Percentiles rank a stretch among this genome's conserved stretches.
Conservation (phyloP, 2,888 invertebrate species). For the Lithophane semibrunnea region DNA sequence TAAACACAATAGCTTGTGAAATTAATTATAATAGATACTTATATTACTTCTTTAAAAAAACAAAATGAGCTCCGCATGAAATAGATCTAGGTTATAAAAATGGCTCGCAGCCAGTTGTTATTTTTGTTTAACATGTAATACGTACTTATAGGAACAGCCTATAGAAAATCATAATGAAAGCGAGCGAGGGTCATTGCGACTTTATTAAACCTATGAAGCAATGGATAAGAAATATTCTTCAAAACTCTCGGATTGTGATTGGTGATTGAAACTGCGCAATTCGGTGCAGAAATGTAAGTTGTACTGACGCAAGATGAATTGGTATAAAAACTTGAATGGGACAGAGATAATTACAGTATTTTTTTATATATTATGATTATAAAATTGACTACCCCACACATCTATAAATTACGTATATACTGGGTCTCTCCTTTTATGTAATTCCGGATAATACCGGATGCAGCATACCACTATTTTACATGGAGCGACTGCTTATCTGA, state of each 20-base stretch:
- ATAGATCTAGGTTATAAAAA: slow-evolving; percentile 56
- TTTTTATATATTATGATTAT: too few relatives aligned
- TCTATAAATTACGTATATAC: too few relatives aligned
- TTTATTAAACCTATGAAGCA: too few relatives aligned
- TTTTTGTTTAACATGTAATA: slow-evolving; percentile 32
- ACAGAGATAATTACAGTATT: not conserved
- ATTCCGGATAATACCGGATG: too few relatives aligned
- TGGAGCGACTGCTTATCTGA: too few relatives aligned
- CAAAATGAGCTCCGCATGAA: slow-evolving; percentile 32
- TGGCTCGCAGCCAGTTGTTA: slow-evolving; percentile 41
- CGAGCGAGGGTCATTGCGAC: not conserved
- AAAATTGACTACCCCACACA: too few relatives aligned
- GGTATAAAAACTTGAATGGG: slow-evolving; percentile 17
- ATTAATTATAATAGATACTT: slow-evolving; percentile 25
- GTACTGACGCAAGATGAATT: slow-evolving; percentile 9
- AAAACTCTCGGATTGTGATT: too few relatives aligned
- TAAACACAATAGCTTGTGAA: slow-evolving; percentile 46
- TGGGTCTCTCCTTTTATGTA: too few relatives aligned
- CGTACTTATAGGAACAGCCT: slow-evolving; percentile 23
- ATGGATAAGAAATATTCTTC: too few relatives aligned
- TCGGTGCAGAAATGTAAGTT: not conserved
- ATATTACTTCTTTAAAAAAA: slow-evolving; percentile 25
- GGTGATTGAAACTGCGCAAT: too few relatives aligned
- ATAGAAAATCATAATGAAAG: slow-evolving; percentile 13
- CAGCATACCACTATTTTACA: too few relatives aligned